phyloP scores from a whole-genome alignment of 2,888 invertebrate genomes.

The Synanthedon andrenaeformis region DNA sequence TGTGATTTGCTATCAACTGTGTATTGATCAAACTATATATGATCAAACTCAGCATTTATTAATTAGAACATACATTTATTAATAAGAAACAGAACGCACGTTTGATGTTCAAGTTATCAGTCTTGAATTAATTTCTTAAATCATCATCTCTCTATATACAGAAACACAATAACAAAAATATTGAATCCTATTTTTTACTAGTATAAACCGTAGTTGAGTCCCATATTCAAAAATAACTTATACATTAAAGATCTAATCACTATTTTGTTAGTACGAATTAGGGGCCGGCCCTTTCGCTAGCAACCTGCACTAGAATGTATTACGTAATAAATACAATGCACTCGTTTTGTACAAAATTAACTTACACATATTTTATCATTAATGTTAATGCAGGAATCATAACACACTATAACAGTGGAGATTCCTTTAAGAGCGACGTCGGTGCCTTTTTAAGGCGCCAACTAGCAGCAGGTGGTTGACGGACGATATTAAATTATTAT shows the following conservation, averaged over 20 bases:
- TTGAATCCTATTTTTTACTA: slow-evolving; percentile 44
- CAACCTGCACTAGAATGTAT: slow-evolving; percentile 41
- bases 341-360: slow-evolving; percentile 32
- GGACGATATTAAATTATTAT: no score
- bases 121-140: slow-evolving; percentile 47
- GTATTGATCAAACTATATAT: no score
- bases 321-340: slow-evolving; percentile 13
- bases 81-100: no score
- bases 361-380: slow-evolving; percentile 17
- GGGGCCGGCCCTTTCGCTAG: slow-evolving; percentile 51
- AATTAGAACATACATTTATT: no score
- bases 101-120: slow-evolving; percentile 27
- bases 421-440: no score
- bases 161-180: slow-evolving; percentile 38
- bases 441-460: no score
- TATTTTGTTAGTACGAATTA: slow-evolving; percentile 30
- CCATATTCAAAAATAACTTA: slow-evolving; percentile 57
- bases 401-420: background rate
- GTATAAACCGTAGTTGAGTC: slow-evolving; percentile 67
- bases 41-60: no score
- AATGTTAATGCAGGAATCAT: slow-evolving; percentile 1
- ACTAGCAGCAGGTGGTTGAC: no score
- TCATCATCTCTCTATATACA: slow-evolving; percentile 53
- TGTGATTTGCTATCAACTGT: no score
- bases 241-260: slow-evolving; percentile 46